Evolutionary conservation across 2,888 invertebrate genomes (phyloP), one percentile per base, ranked within the genome.

Genomic region (Synanthedon formicaeformis): DNA sequence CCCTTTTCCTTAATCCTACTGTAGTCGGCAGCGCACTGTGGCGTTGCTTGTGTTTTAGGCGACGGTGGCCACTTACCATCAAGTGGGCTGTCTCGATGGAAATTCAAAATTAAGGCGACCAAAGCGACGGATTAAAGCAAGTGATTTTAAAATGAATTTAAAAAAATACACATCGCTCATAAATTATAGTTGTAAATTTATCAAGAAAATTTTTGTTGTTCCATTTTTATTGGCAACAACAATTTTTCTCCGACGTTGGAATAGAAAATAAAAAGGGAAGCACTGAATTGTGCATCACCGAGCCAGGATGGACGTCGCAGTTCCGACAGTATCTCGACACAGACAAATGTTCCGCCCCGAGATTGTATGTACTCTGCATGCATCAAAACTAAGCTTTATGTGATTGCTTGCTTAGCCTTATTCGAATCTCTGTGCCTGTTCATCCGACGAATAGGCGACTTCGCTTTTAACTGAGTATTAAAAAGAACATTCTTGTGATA

Each of bases 251-350:
- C 14, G n/a, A n/a, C n/a, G 14, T 14, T 45, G 45, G 45, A 45
- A 45, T 14, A 13, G 12, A 45, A 45, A 45, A 45, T 13, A 8
- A 12, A 34, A 34, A 34, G 34, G 34, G 34, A 10, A 34, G 14
- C 12, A 45, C 45, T 45, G 45, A 45, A 45, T 45, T 45, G 45
- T 49, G 49, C 49, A 49, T 49, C 49, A 14, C 23, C 59, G 53
- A 54, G 56, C 59, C 58, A 62, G 55, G 63, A 55, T 57, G 60
- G 63, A 59, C 59, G 60, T 58, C 52, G 53, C 58, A 61, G 61
- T 64, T 62, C 65, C 57, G 67, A 71, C 67, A 59, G 57, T 65
- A 69, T 67, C 71, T 67, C 56, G 75, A 75, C 75, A 58, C 57
- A 64, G 74, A 76, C 68, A 66, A 75, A 77, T 75, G 74, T 64